Evolutionary conservation across 2,888 invertebrate species (phyloP).

Genomic region (Ditylenchus weischeri): DNA sequence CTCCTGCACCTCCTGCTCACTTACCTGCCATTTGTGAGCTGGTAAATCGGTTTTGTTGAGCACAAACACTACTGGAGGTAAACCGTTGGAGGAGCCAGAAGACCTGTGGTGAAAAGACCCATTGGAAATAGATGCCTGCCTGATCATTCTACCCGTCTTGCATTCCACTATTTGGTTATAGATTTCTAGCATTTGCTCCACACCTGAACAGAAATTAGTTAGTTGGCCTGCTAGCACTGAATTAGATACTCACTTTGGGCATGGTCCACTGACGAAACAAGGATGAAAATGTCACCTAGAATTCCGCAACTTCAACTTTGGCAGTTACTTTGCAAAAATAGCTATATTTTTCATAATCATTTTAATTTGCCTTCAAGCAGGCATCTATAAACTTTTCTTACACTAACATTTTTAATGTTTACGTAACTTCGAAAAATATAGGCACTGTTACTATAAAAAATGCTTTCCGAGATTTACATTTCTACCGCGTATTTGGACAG

Average conservation of each 20-base stretch:
- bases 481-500: no score
- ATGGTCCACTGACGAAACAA: slow-evolving; percentile 37
- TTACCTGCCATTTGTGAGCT: slow-evolving; percentile 30
- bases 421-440: no score
- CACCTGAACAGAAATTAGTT: background rate
- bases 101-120: background rate
- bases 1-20: slow-evolving; percentile 18
- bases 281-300: slow-evolving; percentile 41
- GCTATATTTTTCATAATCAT: no score
- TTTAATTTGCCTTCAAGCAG: no score
- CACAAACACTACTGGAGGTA: slow-evolving; percentile 34
- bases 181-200: slow-evolving; percentile 34
- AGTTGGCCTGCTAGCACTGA: no score
- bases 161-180: slow-evolving; percentile 36
- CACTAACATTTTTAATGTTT: no score
- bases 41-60: slow-evolving; percentile 41
- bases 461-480: no score
- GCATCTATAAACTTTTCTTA: no score
- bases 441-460: no score
- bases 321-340: no score
- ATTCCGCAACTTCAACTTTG: no score
- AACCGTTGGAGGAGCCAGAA: slow-evolving; percentile 1
- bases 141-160: slow-evolving; percentile 25
- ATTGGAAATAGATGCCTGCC: background rate
- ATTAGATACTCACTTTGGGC: slow-evolving; percentile 19